Evolutionary conservation across 1,140 invertebrate genomes (phyloP), one percentile per base, ranked within the genome.

Genomic region (Diorhabda elongata): DNA sequence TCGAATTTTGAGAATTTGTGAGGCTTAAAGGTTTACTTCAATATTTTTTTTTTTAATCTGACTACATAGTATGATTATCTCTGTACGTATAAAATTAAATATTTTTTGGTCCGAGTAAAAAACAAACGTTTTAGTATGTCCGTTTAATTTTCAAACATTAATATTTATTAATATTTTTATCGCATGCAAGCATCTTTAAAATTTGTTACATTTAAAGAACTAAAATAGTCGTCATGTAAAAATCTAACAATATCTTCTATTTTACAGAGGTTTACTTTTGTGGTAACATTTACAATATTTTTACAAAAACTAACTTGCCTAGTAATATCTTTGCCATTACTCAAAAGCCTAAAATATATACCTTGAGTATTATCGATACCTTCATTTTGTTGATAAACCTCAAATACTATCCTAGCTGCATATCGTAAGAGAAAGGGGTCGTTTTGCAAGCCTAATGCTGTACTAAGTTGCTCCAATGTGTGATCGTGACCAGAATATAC

Each of bases 401-500:
- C 95, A 76, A 97, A 90, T 3, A 94, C 87, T 68, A 97, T 83
- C 66, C 95, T 83, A 0, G 94, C 91, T 2, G 93, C 94, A 82
- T 94, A 97, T 45, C 90, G 85, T 44, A 92, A 84, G 2, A 87
- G 84, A 41, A 85, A 81, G 5, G 85, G 84, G 73, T 88, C 85
- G 61, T 85, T 82, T 52, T 83, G 76, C 44, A 92, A 81, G 0
- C 93, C 93, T 41, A 98, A 77, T 1, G 93, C 91, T 4, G 90
- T 85, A 3, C 91, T 86, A 3, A 98, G 80, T 73, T 93, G 92
- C 73, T 94, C 91, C 41, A 97, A 74, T 0, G 95, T 96, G 74
- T 91, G 91, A 79, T 97, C 95, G 77, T 98, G 96, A 0, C 93
- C 95, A 0, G 94, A 96, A 79, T 95, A 98, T 0, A 97, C 71